phyloP scores from a whole-genome alignment of 2,113 vertebrate genomes.

The Silurus asotus region DNA sequence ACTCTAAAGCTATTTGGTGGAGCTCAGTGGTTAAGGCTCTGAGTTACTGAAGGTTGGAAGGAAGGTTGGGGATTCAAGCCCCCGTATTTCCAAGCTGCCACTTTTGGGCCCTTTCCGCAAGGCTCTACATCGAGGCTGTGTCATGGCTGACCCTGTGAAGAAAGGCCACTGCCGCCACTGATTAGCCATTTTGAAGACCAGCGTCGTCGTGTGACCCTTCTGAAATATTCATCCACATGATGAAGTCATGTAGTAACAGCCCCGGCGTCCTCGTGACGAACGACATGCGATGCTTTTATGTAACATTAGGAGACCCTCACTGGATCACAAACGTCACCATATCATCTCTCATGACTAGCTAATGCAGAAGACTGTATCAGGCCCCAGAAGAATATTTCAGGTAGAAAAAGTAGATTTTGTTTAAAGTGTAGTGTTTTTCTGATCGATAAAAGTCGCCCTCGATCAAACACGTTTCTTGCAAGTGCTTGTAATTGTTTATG shows the following conservation, averaged over 20 bases:
- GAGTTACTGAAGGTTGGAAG: too few relatives aligned
- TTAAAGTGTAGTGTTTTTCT: neutral
- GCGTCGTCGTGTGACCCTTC: neutral
- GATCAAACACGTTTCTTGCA: neutral
- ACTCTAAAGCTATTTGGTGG: too few relatives aligned
- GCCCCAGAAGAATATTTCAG: neutral
- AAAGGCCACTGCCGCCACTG: neutral
- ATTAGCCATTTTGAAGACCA: neutral
- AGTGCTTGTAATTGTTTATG: conserved; percentile 61
- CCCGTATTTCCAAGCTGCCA: too few relatives aligned
- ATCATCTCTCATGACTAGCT: neutral
- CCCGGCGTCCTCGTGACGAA: conserved; percentile 26
- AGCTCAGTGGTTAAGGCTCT: too few relatives aligned
- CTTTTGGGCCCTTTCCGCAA: too few relatives aligned
- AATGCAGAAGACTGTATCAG: neutral
- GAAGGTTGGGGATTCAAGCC: too few relatives aligned
- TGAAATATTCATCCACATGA: conserved; percentile 41
- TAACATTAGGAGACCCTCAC: neutral
- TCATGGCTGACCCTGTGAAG: too few relatives aligned
- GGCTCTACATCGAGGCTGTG: too few relatives aligned
- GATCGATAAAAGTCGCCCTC: neutral
- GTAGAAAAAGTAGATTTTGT: neutral
- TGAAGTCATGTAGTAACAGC: conserved; percentile 25
- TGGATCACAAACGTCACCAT: neutral
- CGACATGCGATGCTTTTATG: conserved; percentile 14